Percentiles rank a stretch among this genome's conserved stretches.
Evolutionary conservation across 2,113 vertebrate genomes (phyloP).

Genomic region (human): GRCh38 chr9:110101001-110101500

Average conservation of each 20-base stretch:
- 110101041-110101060: not conserved
- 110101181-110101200: not conserved
- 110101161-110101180: not conserved
- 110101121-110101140: not conserved
- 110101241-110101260: too few species aligned
- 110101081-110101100: not conserved
- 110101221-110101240: not conserved
- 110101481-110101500: constrained; percentile 49
- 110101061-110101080: not conserved
- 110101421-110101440: constrained; percentile 67
- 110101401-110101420: constrained; percentile 67
- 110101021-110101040: not conserved
- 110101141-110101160: not conserved
- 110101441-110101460: not conserved
- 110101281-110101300: not conserved
- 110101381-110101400: constrained; percentile 67
- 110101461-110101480: constrained; percentile 29
- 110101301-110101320: fast-evolving
- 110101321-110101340: not conserved
- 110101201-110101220: not conserved
- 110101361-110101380: not conserved
- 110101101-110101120: not conserved
- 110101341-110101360: not conserved
- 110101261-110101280: not conserved
- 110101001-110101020: not conserved